phyloP scores from a whole-genome alignment of 64 coral and sea anemone species.

The Pachyseris speciosa region DNA sequence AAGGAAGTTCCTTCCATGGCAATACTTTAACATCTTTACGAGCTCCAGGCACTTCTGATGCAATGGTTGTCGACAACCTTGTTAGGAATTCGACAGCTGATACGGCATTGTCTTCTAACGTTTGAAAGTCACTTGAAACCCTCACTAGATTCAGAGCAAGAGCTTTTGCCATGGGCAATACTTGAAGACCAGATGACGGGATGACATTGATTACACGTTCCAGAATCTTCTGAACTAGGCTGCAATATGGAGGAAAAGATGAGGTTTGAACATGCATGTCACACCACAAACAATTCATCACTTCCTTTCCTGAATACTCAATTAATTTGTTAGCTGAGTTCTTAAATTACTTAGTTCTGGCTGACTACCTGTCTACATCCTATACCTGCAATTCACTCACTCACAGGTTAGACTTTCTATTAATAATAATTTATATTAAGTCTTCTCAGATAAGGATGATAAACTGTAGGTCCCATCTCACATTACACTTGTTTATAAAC shows the following conservation, averaged over 20 bases:
- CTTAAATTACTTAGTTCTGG: no score
- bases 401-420: no score
- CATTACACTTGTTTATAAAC: no score
- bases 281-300: no score
- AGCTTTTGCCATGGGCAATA: conserved; percentile 3
- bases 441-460: no score
- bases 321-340: no score
- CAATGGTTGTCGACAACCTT: conserved; percentile 51
- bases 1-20: conserved; percentile 63
- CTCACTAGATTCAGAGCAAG: not conserved
- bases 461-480: no score
- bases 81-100: conserved; percentile 37
- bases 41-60: conserved; percentile 49
- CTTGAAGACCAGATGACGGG: conserved; percentile 43
- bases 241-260: not conserved
- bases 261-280: no score
- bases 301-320: no score
- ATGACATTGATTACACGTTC: conserved; percentile 21
- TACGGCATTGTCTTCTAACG: not conserved
- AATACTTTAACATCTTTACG: conserved; percentile 27
- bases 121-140: not conserved
- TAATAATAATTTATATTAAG: no score
- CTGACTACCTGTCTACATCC: no score
- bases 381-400: no score
- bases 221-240: conserved; percentile 46